These are phyloP conservation scores for Lutraria rhynchaena DNA, from an alignment of 1,140 invertebrate genomes.

Conservation along the genomic window DNA sequence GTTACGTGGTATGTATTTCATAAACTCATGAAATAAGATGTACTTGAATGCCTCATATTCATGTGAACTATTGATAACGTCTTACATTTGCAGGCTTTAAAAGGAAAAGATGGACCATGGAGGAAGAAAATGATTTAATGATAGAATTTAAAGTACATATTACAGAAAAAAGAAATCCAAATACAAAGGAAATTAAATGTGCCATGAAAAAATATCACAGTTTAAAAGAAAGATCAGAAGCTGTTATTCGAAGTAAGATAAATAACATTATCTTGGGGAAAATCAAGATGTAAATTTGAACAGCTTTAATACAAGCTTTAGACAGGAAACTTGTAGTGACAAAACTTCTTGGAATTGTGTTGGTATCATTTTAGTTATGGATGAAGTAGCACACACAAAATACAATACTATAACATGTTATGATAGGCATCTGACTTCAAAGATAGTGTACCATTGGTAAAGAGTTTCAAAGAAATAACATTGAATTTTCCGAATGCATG, in stretches of 20 bases:
- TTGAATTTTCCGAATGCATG: too few species aligned
- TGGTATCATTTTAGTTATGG: too few species aligned
- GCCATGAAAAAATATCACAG: slow-evolving; percentile 19
- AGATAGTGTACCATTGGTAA: too few species aligned
- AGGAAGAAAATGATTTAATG: slow-evolving; percentile 8
- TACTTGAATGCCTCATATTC: slow-evolving; percentile 9
- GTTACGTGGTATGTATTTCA: neutral
- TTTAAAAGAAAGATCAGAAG: slow-evolving; percentile 21
- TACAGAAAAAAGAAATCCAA: slow-evolving; percentile 11
- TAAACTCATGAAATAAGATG: neutral
- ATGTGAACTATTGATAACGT: slow-evolving; percentile 1
- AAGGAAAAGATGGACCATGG: slow-evolving; percentile 15
- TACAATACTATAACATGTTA: too few species aligned
- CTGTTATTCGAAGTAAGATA: slow-evolving; percentile 17
- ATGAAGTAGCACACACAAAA: too few species aligned
- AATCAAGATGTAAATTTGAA: neutral
- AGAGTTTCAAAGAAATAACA: too few species aligned
- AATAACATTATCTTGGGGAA: slow-evolving; percentile 8
- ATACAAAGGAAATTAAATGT: neutral
- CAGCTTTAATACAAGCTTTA: slow-evolving; percentile 2
- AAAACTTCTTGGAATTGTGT: slow-evolving; percentile 3
- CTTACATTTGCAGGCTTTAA: slow-evolving; percentile 1
- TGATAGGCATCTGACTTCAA: too few species aligned
- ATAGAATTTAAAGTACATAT: slow-evolving; percentile 16
- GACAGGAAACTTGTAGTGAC: neutral